Evolutionary conservation across 2,888 invertebrate genomes (phyloP), one percentile per base, ranked within the genome.

Genomic region (Lampropteryx suffumata): DNA sequence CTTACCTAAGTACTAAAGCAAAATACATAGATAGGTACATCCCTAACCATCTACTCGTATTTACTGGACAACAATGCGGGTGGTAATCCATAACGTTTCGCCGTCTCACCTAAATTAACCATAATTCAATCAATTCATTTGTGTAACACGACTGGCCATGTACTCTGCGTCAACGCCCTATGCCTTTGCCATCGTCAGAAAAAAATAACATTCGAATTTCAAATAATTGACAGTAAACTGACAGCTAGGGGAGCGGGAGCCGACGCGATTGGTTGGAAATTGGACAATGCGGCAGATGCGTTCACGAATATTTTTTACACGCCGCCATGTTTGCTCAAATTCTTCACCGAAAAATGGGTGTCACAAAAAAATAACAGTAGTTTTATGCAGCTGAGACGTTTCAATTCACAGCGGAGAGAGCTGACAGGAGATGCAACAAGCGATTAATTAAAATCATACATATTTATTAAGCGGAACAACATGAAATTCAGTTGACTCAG

Each of bases 111-210:
- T 71, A 73, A 84, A 87, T 87, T 84, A 82, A 78, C 75, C 71
- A 71, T 87, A 86, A 89, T 90, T 88, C 87, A 88, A 89, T 88
- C 85, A 88, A 76, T 79, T 80, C 84, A 85, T 86, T 87, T 89
- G 88, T 88, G 77, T 64, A 77, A 85, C 82, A 83, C 72, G 75
- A 72, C 81, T 76, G 79, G 75, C 81, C 79, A 79, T 85, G 81
- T 84, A 81, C 77, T 65, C 57, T 66, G 71, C 84, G 87, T 87
- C 84, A 84, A 87, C 88, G 89, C 88, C 88, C 88, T 82, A 71
- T 64, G 62, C 58, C 62, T n/a, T n/a, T n/a, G 53, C 64, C 58
- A 61, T 63, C 58, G 59, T 53, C 55, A 75, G 81, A 84, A 83
- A 84, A 82, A 80, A 82, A 81, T 74, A 79, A 79, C 79, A 82